phyloP scores from a whole-genome alignment of 92 coral and sea anemone species.

The Porites evermanni region DNA sequence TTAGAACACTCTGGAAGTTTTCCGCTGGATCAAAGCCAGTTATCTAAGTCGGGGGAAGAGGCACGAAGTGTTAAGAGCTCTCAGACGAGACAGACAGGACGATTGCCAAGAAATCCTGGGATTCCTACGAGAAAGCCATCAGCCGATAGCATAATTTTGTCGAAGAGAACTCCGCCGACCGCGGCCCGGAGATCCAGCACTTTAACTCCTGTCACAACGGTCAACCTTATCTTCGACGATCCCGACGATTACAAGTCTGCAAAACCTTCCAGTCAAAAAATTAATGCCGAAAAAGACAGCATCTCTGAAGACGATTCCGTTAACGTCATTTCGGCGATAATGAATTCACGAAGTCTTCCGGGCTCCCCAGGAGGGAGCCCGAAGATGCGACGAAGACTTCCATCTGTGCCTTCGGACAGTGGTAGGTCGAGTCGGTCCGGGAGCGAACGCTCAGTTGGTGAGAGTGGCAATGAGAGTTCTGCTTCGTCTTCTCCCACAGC shows the following conservation, averaged over 20 bases:
- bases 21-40: not conserved
- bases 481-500: not conserved
- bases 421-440: slow-evolving; percentile 2
- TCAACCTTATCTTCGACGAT: slow-evolving; percentile 79
- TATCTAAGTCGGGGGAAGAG: not conserved
- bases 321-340: not conserved
- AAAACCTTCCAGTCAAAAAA: not conserved
- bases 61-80: not conserved
- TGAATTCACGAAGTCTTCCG: slow-evolving; percentile 28
- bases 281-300: not conserved
- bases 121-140: slow-evolving; percentile 10
- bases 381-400: slow-evolving; percentile 73
- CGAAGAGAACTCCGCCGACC: slow-evolving; percentile 24
- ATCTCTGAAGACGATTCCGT: slow-evolving; percentile 21
- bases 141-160: slow-evolving; percentile 29
- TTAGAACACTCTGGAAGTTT: not conserved
- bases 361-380: slow-evolving; percentile 67
- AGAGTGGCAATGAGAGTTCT: slow-evolving; percentile 2
- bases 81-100: not conserved
- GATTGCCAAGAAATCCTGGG: not conserved
- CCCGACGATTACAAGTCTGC: slow-evolving; percentile 22
- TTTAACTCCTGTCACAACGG: slow-evolving; percentile 72
- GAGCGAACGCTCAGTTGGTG: not conserved
- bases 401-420: slow-evolving; percentile 66
- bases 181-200: slow-evolving; percentile 59